These are phyloP conservation scores for Micromesistius poutassou DNA, from an alignment of 2,797 vertebrate species.

Conservation along the genomic window DNA sequence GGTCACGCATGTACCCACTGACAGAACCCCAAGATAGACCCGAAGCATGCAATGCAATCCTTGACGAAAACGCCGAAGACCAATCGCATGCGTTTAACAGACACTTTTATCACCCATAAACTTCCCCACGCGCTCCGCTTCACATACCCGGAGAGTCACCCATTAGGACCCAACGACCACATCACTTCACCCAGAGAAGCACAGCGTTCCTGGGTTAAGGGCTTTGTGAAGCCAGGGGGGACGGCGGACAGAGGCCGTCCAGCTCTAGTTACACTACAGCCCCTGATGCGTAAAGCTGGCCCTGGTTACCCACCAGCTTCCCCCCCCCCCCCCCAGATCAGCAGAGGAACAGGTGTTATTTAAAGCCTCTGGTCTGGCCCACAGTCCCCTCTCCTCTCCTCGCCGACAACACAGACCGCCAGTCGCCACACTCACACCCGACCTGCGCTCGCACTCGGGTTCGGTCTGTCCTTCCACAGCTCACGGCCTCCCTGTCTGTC, in stretches of 20 bases:
- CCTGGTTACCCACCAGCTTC: constrained; percentile 4
- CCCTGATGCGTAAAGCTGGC: constrained; percentile 38
- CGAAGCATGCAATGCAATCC: neutral
- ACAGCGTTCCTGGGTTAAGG: constrained; percentile 5
- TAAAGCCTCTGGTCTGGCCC: constrained; percentile 48
- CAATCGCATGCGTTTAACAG: neutral
- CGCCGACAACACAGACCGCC: neutral
- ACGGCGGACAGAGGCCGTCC: constrained; percentile 12
- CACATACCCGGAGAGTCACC: constrained; percentile 3
- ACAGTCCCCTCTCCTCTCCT: constrained; percentile 11
- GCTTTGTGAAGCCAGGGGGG: constrained; percentile 28
- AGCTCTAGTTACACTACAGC: constrained; percentile 60
- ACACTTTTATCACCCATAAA: neutral
- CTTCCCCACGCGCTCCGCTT: neutral
- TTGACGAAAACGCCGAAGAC: neutral
- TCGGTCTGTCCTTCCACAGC: neutral
- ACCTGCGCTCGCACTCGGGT: neutral
- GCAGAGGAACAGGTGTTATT: constrained; percentile 50
- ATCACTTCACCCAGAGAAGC: constrained; percentile 10
- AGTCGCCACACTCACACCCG: neutral
- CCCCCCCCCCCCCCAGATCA: constrained; percentile 7
- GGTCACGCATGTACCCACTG: neutral
- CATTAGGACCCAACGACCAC: neutral
- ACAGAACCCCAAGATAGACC: neutral
- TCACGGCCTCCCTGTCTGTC: constrained; percentile 12